Percentiles rank a stretch among this genome's conserved stretches.
These are phyloP conservation scores for Megaustenia siamemsis DNA, from an alignment of 2,888 invertebrate species.

Conservation along the genomic window DNA sequence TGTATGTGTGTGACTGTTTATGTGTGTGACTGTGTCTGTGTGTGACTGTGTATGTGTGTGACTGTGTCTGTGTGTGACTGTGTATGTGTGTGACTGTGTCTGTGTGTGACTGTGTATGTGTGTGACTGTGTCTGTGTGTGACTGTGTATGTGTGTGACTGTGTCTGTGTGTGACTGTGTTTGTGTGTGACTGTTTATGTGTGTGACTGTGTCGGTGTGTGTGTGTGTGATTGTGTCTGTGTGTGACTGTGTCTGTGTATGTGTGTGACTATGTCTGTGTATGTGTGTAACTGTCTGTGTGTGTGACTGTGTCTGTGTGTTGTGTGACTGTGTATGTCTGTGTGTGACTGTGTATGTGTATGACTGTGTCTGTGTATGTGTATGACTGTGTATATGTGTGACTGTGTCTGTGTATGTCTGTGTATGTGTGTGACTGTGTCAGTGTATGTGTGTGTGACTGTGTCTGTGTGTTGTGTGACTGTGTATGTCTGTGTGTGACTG, in stretches of 20 bases:
- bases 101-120: not conserved
- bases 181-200: not conserved
- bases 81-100: not conserved
- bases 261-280: not conserved
- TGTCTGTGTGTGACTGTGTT: not conserved
- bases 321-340: not conserved
- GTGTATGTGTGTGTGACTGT: not conserved
- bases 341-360: not conserved
- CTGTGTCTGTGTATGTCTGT: not conserved
- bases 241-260: not conserved
- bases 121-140: no score
- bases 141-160: not conserved
- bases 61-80: not conserved
- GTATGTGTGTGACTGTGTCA: not conserved
- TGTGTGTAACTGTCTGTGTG: not conserved
- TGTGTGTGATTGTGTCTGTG: not conserved
- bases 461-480: not conserved
- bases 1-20: not conserved
- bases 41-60: not conserved
- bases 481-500: not conserved
- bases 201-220: not conserved
- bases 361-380: not conserved
- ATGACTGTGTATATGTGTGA: not conserved
- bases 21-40: not conserved
- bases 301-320: not conserved